phyloP scores from a whole-genome alignment of 2,113 vertebrate species.

The Canis aureus region DNA sequence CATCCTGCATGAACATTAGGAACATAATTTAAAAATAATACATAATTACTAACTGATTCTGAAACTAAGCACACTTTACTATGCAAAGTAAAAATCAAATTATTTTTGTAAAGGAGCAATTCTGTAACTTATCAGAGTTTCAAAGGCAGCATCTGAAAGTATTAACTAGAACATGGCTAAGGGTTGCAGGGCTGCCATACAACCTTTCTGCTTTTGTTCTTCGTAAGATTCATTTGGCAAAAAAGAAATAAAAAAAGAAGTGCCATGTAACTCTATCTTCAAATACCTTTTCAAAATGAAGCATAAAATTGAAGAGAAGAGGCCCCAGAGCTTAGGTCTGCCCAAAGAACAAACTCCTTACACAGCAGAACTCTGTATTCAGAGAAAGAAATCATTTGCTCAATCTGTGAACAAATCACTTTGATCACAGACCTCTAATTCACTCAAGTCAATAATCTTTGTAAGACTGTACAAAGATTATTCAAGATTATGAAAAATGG shows the following conservation, averaged over 20 bases:
- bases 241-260: neutral
- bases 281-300: neutral
- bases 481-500: constrained; percentile 44
- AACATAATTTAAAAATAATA: constrained; percentile 36
- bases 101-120: constrained; percentile 29
- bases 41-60: constrained; percentile 37
- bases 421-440: neutral
- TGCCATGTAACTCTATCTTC: neutral
- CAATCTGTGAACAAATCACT: neutral
- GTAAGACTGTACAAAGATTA: neutral
- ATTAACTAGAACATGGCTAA: neutral
- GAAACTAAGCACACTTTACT: constrained; percentile 52
- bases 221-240: neutral
- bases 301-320: constrained; percentile 21
- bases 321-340: neutral
- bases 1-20: constrained; percentile 40
- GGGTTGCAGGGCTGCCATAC: neutral
- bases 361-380: neutral
- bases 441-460: constrained; percentile 51
- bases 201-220: neutral
- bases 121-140: neutral
- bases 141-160: neutral
- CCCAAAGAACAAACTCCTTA: neutral
- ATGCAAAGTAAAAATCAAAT: constrained; percentile 45
- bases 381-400: neutral